A percentile compares a stretch with the other conserved stretches of the same genome.
Evolutionary conservation across 2,888 invertebrate genomes (phyloP).

Genomic region (Cristatella mucedo): DNA sequence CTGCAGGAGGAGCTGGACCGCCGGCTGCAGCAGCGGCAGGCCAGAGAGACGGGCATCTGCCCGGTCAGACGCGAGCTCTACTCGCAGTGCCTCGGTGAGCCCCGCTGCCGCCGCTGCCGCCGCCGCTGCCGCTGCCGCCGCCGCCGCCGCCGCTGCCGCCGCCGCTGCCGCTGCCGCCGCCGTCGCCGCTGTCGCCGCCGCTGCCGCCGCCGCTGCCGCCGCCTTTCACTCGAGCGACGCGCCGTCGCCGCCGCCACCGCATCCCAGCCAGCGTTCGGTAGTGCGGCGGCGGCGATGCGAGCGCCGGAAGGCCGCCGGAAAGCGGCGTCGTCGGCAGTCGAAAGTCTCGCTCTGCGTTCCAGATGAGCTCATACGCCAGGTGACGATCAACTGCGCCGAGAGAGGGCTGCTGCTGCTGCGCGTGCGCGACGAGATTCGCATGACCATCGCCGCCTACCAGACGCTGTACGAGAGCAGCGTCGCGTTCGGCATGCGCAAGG

Average conservation of each 20-base stretch:
- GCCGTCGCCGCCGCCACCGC: too few species aligned
- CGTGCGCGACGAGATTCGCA: slow-evolving; percentile 82
- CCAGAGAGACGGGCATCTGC: slow-evolving; percentile 88
- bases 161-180: too few species aligned
- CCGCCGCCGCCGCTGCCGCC: too few species aligned
- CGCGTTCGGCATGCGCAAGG: slow-evolving; percentile 92
- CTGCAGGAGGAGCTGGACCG: slow-evolving; percentile 88
- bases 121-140: too few species aligned
- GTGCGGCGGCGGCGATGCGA: too few species aligned
- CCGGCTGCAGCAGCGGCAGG: slow-evolving; percentile 71
- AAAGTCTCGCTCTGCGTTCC: slow-evolving; percentile 12
- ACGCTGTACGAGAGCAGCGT: slow-evolving; percentile 91
- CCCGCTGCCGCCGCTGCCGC: too few species aligned
- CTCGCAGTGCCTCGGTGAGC: slow-evolving; percentile 75
- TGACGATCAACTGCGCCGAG: slow-evolving; percentile 91
- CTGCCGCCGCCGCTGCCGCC: too few species aligned
- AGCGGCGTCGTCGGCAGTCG: too few species aligned
- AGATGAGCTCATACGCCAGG: slow-evolving; percentile 75
- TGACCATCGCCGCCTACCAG: slow-evolving; percentile 91
- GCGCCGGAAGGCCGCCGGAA: too few species aligned
- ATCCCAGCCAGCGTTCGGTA: too few species aligned
- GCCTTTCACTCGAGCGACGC: too few species aligned
- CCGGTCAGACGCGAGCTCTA: slow-evolving; percentile 81
- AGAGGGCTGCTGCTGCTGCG: slow-evolving; percentile 76
- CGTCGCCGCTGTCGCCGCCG: too few species aligned